Conservation (phyloP, 2,888 invertebrate genomes). For the Parochlus steinenii region DNA sequence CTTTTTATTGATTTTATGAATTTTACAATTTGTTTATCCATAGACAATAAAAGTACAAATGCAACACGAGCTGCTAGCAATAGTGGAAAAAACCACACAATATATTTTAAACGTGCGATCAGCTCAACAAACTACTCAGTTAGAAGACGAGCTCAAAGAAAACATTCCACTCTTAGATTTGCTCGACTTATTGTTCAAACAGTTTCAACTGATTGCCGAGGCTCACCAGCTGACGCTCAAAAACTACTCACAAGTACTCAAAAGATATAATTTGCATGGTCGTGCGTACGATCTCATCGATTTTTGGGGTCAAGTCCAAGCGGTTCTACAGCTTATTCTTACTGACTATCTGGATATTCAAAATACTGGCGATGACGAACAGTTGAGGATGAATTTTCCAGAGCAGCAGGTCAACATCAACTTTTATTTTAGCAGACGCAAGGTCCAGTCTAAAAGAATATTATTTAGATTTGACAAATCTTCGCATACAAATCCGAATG, state of each 20-base stretch:
- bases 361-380: constrained; percentile 47
- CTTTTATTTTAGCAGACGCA: constrained; percentile 29
- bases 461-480: constrained; percentile 57
- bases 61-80: constrained; percentile 61
- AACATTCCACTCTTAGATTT: constrained; percentile 38
- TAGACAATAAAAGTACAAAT: constrained; percentile 69
- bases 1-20: no score
- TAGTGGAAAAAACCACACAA: constrained; percentile 64
- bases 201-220: constrained; percentile 65
- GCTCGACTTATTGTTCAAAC: constrained; percentile 59
- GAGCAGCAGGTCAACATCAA: constrained; percentile 34
- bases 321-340: constrained; percentile 65
- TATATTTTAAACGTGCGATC: constrained; percentile 47
- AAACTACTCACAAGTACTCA: constrained; percentile 43
- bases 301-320: constrained; percentile 81
- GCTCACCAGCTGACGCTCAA: constrained; percentile 55
- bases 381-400: constrained; percentile 30
- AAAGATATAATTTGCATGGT: constrained; percentile 36
- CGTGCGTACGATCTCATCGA: constrained; percentile 54
- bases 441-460: constrained; percentile 33
- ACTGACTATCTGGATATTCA: constrained; percentile 79
- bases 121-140: constrained; percentile 23
- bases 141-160: constrained; percentile 15
- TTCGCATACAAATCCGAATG: constrained; percentile 18
- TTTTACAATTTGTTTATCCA: constrained; percentile 16